These are phyloP conservation scores for Chorisops tibialis DNA, from an alignment of 2,888 invertebrate genomes.

Conservation along the genomic window DNA sequence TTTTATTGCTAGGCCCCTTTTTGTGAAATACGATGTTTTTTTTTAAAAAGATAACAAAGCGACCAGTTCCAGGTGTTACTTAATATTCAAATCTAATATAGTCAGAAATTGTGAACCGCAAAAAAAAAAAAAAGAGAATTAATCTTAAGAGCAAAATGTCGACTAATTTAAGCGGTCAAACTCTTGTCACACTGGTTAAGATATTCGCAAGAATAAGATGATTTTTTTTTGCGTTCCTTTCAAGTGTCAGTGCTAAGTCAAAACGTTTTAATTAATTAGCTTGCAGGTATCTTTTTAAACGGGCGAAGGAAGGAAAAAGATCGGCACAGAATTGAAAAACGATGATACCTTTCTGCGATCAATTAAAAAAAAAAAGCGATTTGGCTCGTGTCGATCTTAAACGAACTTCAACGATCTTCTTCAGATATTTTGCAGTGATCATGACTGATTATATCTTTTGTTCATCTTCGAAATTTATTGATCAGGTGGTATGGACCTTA, in stretches of 20 bases:
- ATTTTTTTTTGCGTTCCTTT: too few species aligned
- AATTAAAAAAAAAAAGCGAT: neutral
- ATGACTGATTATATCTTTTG: too few species aligned
- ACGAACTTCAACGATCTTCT: neutral
- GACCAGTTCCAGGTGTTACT: slow-evolving; percentile 20
- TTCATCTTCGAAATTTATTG: too few species aligned
- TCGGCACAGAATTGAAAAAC: too few species aligned
- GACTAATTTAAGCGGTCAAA: too few species aligned
- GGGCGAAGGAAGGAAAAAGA: too few species aligned
- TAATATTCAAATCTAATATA: slow-evolving; percentile 19
- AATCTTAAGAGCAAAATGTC: neutral
- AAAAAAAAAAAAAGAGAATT: neutral
- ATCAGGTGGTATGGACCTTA: too few species aligned
- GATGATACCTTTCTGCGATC: neutral
- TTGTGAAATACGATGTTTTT: too few species aligned
- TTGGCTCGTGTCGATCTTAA: neutral
- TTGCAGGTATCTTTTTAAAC: neutral
- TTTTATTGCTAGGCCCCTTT: too few species aligned
- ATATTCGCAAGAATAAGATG: neutral
- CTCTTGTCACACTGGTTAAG: neutral
- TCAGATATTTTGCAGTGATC: too few species aligned
- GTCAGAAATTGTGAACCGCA: neutral
- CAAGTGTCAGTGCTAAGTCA: slow-evolving; percentile 18
- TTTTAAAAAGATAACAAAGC: neutral
- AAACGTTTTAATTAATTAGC: slow-evolving; percentile 28